Percentiles rank a stretch among this genome's conserved stretches.
phyloP scores from a whole-genome alignment of 2,888 invertebrate genomes.

The Deilephila elpenor region DNA sequence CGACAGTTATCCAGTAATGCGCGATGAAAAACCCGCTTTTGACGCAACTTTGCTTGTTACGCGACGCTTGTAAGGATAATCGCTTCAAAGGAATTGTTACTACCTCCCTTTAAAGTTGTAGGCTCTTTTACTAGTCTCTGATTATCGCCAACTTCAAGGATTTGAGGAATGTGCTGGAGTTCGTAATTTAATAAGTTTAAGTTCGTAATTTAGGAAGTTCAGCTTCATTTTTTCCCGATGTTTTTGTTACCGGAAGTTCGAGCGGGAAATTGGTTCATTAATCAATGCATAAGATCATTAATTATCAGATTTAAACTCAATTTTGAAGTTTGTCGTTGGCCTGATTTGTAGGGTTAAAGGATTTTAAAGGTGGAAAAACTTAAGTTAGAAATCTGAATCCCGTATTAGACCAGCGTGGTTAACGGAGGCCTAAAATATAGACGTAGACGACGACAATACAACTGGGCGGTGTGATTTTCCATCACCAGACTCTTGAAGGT shows the following conservation, averaged over 20 bases:
- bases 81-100: constrained; percentile 9
- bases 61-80: not conserved
- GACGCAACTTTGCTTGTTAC: constrained; percentile 22
- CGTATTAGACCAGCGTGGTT: too few species aligned
- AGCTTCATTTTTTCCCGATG: not conserved
- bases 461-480: too few species aligned
- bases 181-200: not conserved
- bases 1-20: not conserved
- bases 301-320: not conserved
- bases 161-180: not conserved
- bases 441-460: too few species aligned
- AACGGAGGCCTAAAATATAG: too few species aligned
- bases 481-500: too few species aligned
- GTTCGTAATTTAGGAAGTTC: not conserved
- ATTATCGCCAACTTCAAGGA: not conserved
- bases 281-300: not conserved
- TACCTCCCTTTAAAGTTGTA: not conserved
- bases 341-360: too few species aligned
- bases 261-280: not conserved
- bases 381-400: too few species aligned
- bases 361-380: too few species aligned
- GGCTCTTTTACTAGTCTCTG: not conserved
- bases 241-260: not conserved
- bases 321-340: too few species aligned
- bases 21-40: not conserved